These are phyloP conservation scores for Montipora cactus DNA, from an alignment of 64 coral and sea anemone species.

Conservation along the genomic window DNA sequence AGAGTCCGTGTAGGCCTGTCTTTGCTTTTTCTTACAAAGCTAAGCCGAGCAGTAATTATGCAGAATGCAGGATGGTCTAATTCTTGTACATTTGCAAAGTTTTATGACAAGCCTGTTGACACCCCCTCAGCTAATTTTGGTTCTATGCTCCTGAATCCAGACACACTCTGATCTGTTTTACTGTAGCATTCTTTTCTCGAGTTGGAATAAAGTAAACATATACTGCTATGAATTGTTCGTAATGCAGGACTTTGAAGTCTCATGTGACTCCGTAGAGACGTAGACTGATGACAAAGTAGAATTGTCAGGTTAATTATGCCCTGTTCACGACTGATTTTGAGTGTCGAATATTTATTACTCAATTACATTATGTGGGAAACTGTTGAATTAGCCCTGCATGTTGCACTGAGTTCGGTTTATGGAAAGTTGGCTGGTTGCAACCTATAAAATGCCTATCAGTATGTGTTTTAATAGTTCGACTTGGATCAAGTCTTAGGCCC, in stretches of 20 bases:
- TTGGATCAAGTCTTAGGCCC: too few relatives aligned
- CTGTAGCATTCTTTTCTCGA: neutral
- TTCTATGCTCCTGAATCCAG: neutral
- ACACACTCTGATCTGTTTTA: neutral
- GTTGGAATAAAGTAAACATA: neutral
- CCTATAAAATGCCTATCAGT: too few relatives aligned
- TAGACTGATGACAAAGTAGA: neutral
- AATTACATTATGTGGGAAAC: too few relatives aligned
- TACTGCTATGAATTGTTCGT: neutral
- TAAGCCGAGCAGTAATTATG: neutral
- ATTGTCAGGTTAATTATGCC: neutral
- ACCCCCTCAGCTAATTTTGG: neutral
- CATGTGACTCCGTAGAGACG: neutral
- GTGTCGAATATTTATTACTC: too few relatives aligned
- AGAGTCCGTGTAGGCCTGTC: too few relatives aligned
- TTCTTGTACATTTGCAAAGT: neutral
- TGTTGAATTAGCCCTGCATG: too few relatives aligned
- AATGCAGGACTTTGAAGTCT: neutral
- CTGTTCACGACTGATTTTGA: too few relatives aligned
- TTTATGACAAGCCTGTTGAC: neutral
- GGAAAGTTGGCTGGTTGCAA: too few relatives aligned
- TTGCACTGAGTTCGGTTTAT: too few relatives aligned
- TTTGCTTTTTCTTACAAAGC: too few relatives aligned
- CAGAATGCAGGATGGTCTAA: conserved; percentile 11
- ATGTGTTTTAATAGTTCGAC: too few relatives aligned